Evolutionary conservation across 2,113 vertebrate genomes (phyloP), one percentile per base, ranked within the genome.

Genomic region (Crotalus viridis): DNA sequence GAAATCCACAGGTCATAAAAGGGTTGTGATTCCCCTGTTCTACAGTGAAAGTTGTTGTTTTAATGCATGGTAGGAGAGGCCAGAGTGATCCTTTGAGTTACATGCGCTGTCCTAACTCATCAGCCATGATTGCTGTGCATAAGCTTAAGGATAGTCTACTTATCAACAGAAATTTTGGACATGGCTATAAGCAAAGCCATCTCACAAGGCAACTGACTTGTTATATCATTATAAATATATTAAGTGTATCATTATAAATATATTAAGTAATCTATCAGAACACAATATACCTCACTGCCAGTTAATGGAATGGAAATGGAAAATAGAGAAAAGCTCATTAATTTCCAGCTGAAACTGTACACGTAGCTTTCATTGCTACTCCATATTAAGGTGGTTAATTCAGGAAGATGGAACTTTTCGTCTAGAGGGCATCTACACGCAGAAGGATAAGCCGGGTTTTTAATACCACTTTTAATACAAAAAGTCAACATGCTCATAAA

Each of bases 31-130:
- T 69, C 28, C 28, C 12, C 10, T 69, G 87, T 95, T 95, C 96
- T 94, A 94, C 92, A 96, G 95, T 91, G 57, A 81, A 92, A 93
- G 8, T 86, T 69, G 91, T 91, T 88, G 89, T 92, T 93, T 95
- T 90, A 94, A 39, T 26, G 21, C 28, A 39, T 22, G 39, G 1
- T 48, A 5, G 28, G 28, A 39, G 46, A 87, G 9, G 15, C 24
- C 28, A 55, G 26, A 8, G 7, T 55, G 89, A 52, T 33, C n/a
- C 22, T 54, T 55, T 55, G 28, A 52, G 22, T n/a, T 39, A 61
- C 28, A 90, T 52, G 1, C 3, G 52, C 28, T 56, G 10, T 48
- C 64, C 28, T 55, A 33, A 43, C 74, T 85, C 22, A 4, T 17
- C 8, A 56, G 24, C 9, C 9, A 46, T 85, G 39, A 33, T 33